Conservation (phyloP, 2,113 vertebrate species). For the Plecturocebus donacophilus region DNA sequence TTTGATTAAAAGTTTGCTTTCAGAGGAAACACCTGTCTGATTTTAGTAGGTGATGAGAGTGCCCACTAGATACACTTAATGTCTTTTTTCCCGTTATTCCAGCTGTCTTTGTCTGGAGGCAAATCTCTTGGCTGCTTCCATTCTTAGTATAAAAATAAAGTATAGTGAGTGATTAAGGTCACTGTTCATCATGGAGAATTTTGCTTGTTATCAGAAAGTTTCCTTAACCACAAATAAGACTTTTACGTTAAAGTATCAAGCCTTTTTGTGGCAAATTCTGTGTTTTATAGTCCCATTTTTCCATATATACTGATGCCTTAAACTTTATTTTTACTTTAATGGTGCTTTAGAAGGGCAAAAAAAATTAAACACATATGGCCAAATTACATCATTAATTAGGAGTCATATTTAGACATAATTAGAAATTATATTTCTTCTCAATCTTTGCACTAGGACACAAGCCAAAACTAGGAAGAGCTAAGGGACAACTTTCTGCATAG, state of each 20-base stretch:
- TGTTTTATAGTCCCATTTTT: neutral
- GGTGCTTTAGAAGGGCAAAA: neutral
- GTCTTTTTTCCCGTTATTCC: neutral
- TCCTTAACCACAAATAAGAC: neutral
- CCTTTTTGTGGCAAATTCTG: neutral
- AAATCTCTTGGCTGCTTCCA: neutral
- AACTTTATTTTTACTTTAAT: neutral
- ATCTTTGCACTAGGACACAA: neutral
- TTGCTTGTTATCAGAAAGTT: neutral
- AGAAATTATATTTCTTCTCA: neutral
- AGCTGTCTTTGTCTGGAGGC: neutral
- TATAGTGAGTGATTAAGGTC: neutral
- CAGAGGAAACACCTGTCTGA: neutral
- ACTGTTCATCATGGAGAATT: neutral
- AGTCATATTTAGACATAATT: neutral
- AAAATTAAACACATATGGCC: neutral
- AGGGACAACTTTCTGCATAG: neutral
- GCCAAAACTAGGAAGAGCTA: neutral
- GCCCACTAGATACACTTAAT: neutral
- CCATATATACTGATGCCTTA: neutral
- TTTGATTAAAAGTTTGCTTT: neutral
- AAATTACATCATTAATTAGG: neutral
- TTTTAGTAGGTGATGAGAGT: neutral
- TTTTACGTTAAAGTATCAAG: neutral
- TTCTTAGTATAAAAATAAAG: neutral